Base-by-base conservation (phyloP, 2,797 vertebrate genomes). In the Eidolon dupreanum region DNA sequence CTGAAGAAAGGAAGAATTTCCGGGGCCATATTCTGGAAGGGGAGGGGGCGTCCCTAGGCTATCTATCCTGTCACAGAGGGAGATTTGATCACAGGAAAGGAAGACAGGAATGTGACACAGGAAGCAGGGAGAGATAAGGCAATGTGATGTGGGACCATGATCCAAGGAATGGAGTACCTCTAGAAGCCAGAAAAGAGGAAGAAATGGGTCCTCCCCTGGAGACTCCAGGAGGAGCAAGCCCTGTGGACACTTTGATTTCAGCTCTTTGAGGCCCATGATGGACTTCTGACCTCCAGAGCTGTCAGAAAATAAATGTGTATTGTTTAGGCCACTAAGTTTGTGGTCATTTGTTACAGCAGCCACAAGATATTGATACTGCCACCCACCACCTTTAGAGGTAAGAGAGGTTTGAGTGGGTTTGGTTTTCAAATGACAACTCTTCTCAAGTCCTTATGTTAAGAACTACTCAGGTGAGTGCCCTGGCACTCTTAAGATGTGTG, bases 201-300 rank as follows among this genome's bases (percentile, higher is more conserved):
- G 59, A 41, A n/a, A 16, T 1, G 6, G 73, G n/a, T 7, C 41
- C 20, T 65, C 36, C 26, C 43, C 31, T 6, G 8, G 33, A n/a
- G 46, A 19, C 28, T 22, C 28, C 36, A 1, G 49, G 11, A 33
- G 61, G 16, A 33, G 4, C 7, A 22, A 46, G 31, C 38, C 28
- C 46, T 8, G 15, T 15, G 0, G 16, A 63, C 49, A 6, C 61
- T 22, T 61, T 38, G 20, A 41, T 28, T 20, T 38, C 4, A 36
- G 55, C 41, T n/a, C 8, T 8, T 2, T 15, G 9, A 8, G 75
- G 2, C 2, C 68, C 8, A 0, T 3, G 22, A 22, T 8, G 11
- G 8, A 36, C 36, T 57, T 46, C 38, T 0, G 2, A 46, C 38
- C 31, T 26, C 74, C 38, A 43, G 88, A 78, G 41, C 75, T 5